Conservation (phyloP, 2,113 vertebrate genomes). For the Phyllopteryx taeniolatus region DNA sequence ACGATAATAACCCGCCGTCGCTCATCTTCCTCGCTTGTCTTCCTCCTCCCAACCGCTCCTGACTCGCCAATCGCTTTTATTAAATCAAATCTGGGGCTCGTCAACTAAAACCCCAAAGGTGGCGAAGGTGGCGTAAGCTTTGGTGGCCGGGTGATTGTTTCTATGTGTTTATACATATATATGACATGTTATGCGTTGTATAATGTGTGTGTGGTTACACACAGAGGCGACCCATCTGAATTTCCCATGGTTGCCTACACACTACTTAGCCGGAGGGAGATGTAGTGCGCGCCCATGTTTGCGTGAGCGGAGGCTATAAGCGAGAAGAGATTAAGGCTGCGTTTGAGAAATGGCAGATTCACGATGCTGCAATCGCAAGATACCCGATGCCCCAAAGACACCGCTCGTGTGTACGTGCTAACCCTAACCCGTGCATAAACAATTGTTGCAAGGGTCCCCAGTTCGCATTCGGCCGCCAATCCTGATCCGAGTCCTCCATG, state of each 20-base stretch:
- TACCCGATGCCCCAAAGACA: constrained; percentile 47
- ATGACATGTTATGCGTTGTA: neutral
- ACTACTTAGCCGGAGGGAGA: constrained; percentile 55
- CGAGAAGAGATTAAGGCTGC: constrained; percentile 57
- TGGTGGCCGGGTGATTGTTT: neutral
- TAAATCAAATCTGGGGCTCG: constrained; percentile 61
- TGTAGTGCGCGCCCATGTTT: constrained; percentile 39
- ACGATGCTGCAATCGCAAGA: constrained; percentile 48
- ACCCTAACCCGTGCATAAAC: too few relatives aligned
- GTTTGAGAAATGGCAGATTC: constrained; percentile 51
- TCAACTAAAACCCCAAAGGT: constrained; percentile 48
- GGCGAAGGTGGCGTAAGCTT: constrained; percentile 37
- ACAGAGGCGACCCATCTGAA: constrained; percentile 39
- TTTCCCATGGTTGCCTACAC: constrained; percentile 57
- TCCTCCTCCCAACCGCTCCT: constrained; percentile 7
- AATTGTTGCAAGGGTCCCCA: too few relatives aligned
- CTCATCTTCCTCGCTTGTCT: neutral
- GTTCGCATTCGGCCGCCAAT: too few relatives aligned
- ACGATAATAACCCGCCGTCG: neutral
- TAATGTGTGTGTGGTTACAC: constrained; percentile 17
- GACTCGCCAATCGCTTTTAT: constrained; percentile 58
- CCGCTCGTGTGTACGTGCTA: constrained; percentile 16
- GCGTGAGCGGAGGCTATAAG: constrained; percentile 47
- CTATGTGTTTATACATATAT: neutral
- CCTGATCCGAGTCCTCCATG: too few relatives aligned